phyloP scores from a whole-genome alignment of 2,113 vertebrate genomes.

The Gnathonemus echidnorhynchus region DNA sequence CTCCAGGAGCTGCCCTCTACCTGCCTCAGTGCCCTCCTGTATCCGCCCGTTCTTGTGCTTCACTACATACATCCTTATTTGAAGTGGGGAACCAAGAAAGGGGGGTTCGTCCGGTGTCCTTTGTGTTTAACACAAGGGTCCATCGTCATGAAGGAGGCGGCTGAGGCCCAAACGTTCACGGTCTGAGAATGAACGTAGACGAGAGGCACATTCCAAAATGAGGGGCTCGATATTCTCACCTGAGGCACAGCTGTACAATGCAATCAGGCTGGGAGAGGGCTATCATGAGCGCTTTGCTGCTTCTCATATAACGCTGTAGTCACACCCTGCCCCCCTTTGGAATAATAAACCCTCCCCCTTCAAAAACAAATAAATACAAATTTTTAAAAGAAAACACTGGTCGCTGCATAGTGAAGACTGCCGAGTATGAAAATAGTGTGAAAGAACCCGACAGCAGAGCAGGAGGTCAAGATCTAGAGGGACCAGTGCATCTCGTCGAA shows the following conservation, averaged over 20 bases:
- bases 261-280: neutral
- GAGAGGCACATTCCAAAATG: neutral
- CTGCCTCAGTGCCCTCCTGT: neutral
- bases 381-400: constrained; percentile 18
- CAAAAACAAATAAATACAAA: constrained; percentile 13
- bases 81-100: constrained; percentile 32
- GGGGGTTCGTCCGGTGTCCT: neutral
- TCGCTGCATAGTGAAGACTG: constrained; percentile 15
- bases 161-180: constrained; percentile 11
- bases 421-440: neutral
- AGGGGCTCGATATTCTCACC: neutral
- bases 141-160: neutral
- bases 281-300: neutral
- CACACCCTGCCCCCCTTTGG: neutral
- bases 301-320: neutral
- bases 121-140: constrained; percentile 16
- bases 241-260: neutral
- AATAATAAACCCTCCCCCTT: neutral
- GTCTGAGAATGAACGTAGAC: neutral
- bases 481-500: constrained; percentile 82
- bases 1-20: neutral
- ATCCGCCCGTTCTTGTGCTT: constrained; percentile 24
- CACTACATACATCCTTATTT: constrained; percentile 34
- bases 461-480: constrained; percentile 55
- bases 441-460: constrained; percentile 12